Percentiles rank a stretch among this genome's conserved stretches.
phyloP scores from a whole-genome alignment of 2,888 invertebrate species.

The Timema cristinae region DNA sequence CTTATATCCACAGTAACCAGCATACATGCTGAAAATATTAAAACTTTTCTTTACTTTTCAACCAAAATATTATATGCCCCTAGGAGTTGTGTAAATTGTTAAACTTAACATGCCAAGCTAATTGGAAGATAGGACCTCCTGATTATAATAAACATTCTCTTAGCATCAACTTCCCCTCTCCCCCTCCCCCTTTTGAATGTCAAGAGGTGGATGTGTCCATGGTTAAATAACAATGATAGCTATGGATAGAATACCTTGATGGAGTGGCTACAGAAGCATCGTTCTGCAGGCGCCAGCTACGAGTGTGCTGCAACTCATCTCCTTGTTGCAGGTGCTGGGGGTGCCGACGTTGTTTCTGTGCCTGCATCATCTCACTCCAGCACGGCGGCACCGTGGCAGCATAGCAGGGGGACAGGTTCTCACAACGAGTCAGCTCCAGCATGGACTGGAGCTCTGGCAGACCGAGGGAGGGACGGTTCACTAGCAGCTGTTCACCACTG shows the following conservation, averaged over 20 bases:
- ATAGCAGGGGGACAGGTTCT: slow-evolving; percentile 64
- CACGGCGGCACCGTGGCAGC: slow-evolving; percentile 88
- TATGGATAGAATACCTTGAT: neutral
- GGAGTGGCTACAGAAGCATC: slow-evolving; percentile 56
- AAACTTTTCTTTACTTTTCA: no score
- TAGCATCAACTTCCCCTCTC: no score
- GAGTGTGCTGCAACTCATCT: slow-evolving; percentile 67
- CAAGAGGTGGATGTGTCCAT: no score
- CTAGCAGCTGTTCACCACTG: slow-evolving; percentile 33
- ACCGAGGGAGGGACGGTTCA: slow-evolving; percentile 43
- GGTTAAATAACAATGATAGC: no score
- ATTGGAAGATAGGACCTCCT: no score
- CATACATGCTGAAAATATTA: no score
- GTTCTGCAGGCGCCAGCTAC: slow-evolving; percentile 85
- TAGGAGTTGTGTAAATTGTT: no score
- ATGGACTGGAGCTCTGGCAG: slow-evolving; percentile 55
- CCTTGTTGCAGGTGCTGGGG: slow-evolving; percentile 71
- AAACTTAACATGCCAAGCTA: no score
- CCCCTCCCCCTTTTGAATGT: no score
- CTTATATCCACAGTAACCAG: no score
- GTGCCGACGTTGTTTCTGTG: slow-evolving; percentile 82
- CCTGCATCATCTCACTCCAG: slow-evolving; percentile 91
- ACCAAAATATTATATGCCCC: no score
- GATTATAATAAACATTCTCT: no score
- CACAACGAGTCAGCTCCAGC: slow-evolving; percentile 72